These are phyloP conservation scores for Melanotaenia duboulayi DNA, from an alignment of 2,113 vertebrate genomes.

Conservation along the genomic window DNA sequence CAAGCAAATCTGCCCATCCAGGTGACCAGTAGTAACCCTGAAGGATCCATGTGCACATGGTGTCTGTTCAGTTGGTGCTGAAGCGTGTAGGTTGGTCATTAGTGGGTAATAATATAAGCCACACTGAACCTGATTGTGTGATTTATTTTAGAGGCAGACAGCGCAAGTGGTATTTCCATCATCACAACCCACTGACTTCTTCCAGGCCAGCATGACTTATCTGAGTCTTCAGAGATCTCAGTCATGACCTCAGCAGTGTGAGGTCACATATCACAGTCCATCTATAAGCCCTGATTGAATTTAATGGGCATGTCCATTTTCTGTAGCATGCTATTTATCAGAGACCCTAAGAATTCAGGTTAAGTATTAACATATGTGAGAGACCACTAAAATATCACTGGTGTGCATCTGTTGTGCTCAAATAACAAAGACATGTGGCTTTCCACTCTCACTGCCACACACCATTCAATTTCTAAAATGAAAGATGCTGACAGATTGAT, in stretches of 20 bases:
- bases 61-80: conserved; percentile 11
- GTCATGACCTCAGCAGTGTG: conserved; percentile 33
- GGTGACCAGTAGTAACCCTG: conserved; percentile 2
- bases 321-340: conserved; percentile 18
- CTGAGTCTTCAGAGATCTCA: conserved; percentile 18
- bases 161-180: conserved; percentile 48
- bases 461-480: conserved; percentile 13
- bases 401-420: conserved; percentile 30
- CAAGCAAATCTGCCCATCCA: conserved; percentile 14
- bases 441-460: conserved; percentile 1
- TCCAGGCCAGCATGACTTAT: conserved; percentile 25
- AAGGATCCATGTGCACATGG: conserved; percentile 15
- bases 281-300: conserved; percentile 14
- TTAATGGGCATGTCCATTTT: conserved; percentile 25
- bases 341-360: conserved; percentile 10
- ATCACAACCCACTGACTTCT: conserved; percentile 50
- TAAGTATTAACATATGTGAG: conserved; percentile 48
- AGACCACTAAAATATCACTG: conserved; percentile 11
- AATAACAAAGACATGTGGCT: conserved; percentile 33
- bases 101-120: conserved; percentile 60
- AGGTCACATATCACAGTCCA: conserved; percentile 11
- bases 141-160: conserved; percentile 47
- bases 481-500: conserved; percentile 23
- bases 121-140: conserved; percentile 39
- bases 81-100: conserved; percentile 54